These are phyloP conservation scores for Glandiceps talaboti DNA, from an alignment of 53 echinoderm and acorn worm species.

Conservation along the genomic window DNA sequence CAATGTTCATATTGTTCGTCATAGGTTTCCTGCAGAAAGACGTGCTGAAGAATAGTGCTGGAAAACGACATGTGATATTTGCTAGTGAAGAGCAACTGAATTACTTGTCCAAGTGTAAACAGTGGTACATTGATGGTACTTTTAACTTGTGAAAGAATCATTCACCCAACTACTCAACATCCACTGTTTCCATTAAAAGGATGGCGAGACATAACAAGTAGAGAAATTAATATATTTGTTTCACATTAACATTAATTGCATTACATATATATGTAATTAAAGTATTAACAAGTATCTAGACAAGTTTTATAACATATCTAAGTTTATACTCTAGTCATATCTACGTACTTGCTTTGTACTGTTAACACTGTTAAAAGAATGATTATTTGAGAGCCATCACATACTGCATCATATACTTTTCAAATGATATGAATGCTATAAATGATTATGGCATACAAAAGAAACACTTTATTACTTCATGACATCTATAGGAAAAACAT, in stretches of 20 bases:
- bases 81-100: conserved; percentile 14
- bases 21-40: no score
- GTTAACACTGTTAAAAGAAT: no score
- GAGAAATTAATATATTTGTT: no score
- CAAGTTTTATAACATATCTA: no score
- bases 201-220: conserved; percentile 20
- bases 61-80: conserved; percentile 22
- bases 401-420: no score
- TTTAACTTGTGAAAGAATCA: conserved; percentile 28
- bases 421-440: no score
- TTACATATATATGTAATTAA: not conserved
- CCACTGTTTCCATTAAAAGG: conserved; percentile 27
- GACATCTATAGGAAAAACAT: no score
- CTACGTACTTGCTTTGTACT: no score
- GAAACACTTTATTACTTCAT: no score
- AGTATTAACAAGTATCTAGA: not conserved
- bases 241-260: not conserved
- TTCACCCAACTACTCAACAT: conserved; percentile 26
- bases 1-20: no score
- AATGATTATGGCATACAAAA: no score
- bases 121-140: conserved; percentile 42
- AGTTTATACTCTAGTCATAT: no score
- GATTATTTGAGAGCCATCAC: not conserved
- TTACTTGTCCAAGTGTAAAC: conserved; percentile 3
- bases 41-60: not conserved